Base-by-base conservation (phyloP, 2,888 invertebrate species). In the Argyresthia albistria region DNA sequence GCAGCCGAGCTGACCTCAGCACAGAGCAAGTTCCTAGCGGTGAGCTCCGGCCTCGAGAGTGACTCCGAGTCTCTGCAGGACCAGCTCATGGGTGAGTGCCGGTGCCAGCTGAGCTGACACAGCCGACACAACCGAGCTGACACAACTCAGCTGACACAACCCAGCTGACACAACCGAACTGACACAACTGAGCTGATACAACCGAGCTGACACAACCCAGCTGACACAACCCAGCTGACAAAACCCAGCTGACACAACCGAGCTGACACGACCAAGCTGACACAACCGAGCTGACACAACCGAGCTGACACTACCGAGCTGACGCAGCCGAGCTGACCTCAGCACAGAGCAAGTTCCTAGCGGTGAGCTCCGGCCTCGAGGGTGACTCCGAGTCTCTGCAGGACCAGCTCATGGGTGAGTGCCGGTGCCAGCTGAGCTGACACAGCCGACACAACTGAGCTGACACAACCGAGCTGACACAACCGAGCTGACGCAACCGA, bases 341-440 rank as follows among this genome's bases (percentile, higher is more conserved):
- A 39, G 95, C 97, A 0, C 94, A 96, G 77, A 91, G 91, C 58
- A 91, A 91, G 59, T 95, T 93, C 66, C 93, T 98, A 67, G 96
- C 96, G 15, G 91, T 97, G 43, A 94, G 93, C 66, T 90, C 94
- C 37, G 98, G 98, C 9, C 88, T 94, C 62, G 92, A 94, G 51
- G 93, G 92, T 59, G 94, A 92, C 14, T 92, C 95, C 7, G 93
- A 94, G 39, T 95, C 97, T 0, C 86, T 98, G 52, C 95, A 96
- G 70, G 95, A 97, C 60, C 97, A 97, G 72, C 89, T 98, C 15
- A 97, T 97, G 73, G 91, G 93, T 93, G 67, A 66, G 74, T 36
- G 43, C 12, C 12, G 8, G 10, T n/a, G 43, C 12, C n/a, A 12
- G 1, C 3, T n/a, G 43, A n/a, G 43, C n/a, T 43, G 14, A 8